Evolutionary conservation across 2,888 invertebrate species (phyloP), one percentile per base, ranked within the genome.

Genomic region (Erebia aethiops): DNA sequence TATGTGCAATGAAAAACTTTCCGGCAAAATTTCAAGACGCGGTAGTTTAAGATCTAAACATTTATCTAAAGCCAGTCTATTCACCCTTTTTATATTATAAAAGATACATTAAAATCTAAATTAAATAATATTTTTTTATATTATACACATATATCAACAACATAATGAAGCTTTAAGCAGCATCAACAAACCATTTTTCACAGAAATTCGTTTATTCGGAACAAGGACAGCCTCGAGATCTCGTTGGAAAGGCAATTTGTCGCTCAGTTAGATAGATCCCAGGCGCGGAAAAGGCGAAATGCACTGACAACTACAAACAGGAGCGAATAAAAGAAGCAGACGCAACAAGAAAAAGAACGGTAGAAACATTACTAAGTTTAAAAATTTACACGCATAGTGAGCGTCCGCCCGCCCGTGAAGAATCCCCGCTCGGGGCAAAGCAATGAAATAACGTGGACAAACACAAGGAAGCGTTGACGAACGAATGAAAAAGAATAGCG

Each of bases 311-410:
- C 81, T 79, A 82, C 82, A 84, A 87, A 78, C 77, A 80, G 82
- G 78, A 78, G 80, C 79, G 80, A 86, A 85, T 81, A 85, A 86
- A 83, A 80, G 74, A 73, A 79, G 77, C 73, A 78, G 80, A 82
- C 75, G 73, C 62, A 77, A 77, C 69, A 80, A 81, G 79, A 80
- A 80, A 75, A 82, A 82, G 76, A 81, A 79, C 72, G 77, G 75
- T 80, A 81, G 78, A 82, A 87, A 81, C 78, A 79, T 80, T 81
- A 80, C 80, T 82, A 77, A 87, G 87, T 85, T 90, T 88, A 87
- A 89, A 88, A 87, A 89, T 89, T 85, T 88, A 85, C 86, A 89
- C 90, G 92, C 92, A 86, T 89, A 82, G 84, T 85, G 84, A 87
- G 82, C 84, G 82, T 80, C 76, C 84, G 84, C 78, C 82, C 87